Base-by-base conservation (phyloP, 2,113 vertebrate species). In the Apistogramma diplotaenia region DNA sequence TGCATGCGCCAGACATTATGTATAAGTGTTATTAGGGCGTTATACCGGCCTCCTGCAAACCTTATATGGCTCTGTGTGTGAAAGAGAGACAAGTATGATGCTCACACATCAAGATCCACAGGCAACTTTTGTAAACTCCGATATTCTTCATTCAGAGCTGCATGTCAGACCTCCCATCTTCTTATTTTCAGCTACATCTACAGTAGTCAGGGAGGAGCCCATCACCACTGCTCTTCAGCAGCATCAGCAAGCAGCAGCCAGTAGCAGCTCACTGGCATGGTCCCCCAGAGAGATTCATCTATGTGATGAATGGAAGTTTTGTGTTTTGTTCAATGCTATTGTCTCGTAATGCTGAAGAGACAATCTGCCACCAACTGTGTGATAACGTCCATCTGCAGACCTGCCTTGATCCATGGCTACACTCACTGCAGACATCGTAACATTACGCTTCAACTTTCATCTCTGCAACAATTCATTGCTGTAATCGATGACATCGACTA, bases 1-100 rank as follows among this genome's bases (percentile, higher is more conserved):
- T 27, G 61, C 25, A 67, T 46, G 21, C 27, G 61, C 46, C 61
- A 67, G 61, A 67, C 37, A 67, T 18, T 46, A 43, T 8, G 37
- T 43, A 10, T 15, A 46, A 67, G 37, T 46, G 37, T 27, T 46
- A 67, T 46, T 46, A 67, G 37, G 37, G 16, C 3, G 0, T 5
- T 40, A 23, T 62, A 23, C 35, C 33, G 9, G 33, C 46, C 46
- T 67, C 37, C 37, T 67, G 16, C 57, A 76, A 67, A 55, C 81
- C 81, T 31, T 82, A 73, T 51, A 82, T 71, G 81, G 74, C 21
- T 49, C 21, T 3, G 60, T 78, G 67, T 70, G 12, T 65, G 31
- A 33, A 7, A 8, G 31, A 33, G 31, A 33, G 7, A 33, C 6
- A 27, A 46, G 58, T 61, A 23, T 57, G 37, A 57, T 86, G 73